These are phyloP conservation scores for Genyomyrus donnyi DNA, from an alignment of 2,113 vertebrate species.

Conservation along the genomic window DNA sequence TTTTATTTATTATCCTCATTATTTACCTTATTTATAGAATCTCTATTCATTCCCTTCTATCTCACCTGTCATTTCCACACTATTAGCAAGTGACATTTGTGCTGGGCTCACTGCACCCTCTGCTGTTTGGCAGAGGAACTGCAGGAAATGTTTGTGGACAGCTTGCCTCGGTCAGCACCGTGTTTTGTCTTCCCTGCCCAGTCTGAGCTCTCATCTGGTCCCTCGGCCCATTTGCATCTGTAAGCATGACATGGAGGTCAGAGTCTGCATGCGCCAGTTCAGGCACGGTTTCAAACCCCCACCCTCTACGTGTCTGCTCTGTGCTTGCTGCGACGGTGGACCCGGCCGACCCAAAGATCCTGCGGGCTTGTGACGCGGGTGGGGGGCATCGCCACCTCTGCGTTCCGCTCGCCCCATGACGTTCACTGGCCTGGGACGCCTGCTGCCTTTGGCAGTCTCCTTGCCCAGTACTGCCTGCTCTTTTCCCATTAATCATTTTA, in stretches of 20 bases:
- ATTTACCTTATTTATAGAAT: slow-evolving; percentile 6
- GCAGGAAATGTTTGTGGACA: neutral
- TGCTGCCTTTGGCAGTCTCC: neutral
- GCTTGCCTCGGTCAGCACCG: neutral
- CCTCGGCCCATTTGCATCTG: neutral
- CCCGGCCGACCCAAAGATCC: neutral
- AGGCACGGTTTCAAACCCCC: neutral
- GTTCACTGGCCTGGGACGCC: neutral
- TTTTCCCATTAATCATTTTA: neutral
- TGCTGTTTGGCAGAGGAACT: neutral
- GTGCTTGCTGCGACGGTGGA: neutral
- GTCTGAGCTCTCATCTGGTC: neutral
- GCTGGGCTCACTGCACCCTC: slow-evolving; percentile 10
- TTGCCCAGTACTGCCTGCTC: neutral
- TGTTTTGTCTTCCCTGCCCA: neutral
- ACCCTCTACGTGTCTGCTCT: neutral
- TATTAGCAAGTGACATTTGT: neutral
- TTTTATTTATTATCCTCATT: neutral
- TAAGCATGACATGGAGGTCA: neutral
- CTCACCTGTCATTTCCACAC: neutral
- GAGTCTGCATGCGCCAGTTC: neutral
- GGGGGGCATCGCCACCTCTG: neutral
- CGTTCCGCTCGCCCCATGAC: neutral
- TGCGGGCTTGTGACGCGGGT: neutral
- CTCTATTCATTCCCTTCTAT: neutral